Evolutionary conservation across 2,888 invertebrate species (phyloP).

Genomic region (Chymomyza caudatula): DNA sequence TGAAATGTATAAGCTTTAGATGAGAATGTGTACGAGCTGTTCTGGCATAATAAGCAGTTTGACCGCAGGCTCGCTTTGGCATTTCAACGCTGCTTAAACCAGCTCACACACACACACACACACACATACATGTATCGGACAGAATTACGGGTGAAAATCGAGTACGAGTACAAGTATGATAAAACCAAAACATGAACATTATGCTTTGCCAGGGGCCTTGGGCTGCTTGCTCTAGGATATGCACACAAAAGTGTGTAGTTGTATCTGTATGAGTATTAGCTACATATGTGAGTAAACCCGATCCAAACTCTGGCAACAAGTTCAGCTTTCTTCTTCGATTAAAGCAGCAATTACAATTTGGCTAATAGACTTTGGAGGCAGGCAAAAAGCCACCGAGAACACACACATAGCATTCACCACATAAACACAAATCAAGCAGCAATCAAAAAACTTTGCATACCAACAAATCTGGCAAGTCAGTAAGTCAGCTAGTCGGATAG

Average conservation of each 20-base stretch:
- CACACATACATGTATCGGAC: neutral
- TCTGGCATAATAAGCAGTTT: neutral
- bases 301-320: neutral
- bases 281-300: neutral
- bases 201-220: neutral
- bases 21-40: neutral
- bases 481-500: neutral
- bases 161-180: neutral
- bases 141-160: neutral
- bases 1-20: too few relatives aligned
- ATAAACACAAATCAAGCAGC: neutral
- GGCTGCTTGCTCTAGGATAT: neutral
- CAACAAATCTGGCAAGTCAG: neutral
- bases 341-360: conserved; percentile 27
- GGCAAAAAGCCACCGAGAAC: conserved; percentile 6
- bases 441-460: neutral
- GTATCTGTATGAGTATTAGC: neutral
- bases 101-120: neutral
- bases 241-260: neutral
- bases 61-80: neutral
- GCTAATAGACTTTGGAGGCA: conserved; percentile 31
- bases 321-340: conserved; percentile 7
- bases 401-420: neutral
- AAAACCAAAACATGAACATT: neutral
- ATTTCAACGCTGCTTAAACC: neutral